phyloP scores from a whole-genome alignment of 2,797 vertebrate species.

The Myotis daubentonii region DNA sequence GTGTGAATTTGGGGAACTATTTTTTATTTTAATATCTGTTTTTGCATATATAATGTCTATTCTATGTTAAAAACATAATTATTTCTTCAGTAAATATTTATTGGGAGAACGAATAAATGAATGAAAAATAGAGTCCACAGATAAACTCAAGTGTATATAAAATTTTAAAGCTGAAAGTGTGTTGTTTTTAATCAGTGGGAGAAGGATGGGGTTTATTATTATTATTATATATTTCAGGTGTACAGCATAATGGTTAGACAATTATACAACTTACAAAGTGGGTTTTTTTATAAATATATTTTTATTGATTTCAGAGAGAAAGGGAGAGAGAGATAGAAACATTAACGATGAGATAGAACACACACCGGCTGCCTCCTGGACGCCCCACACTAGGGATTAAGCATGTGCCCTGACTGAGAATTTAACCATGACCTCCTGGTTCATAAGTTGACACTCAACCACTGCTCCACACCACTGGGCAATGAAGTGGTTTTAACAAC shows the following conservation, averaged over 20 bases:
- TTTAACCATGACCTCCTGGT: no score
- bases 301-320: no score
- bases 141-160: slow-evolving; percentile 10
- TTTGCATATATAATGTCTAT: not conserved
- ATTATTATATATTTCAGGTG: not conserved
- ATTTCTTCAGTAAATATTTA: slow-evolving; percentile 1
- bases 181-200: not conserved
- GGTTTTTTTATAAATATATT: not conserved
- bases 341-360: no score
- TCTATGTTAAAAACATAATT: not conserved
- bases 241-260: not conserved
- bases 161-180: slow-evolving; percentile 19
- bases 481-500: no score
- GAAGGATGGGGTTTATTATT: not conserved
- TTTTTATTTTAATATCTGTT: not conserved
- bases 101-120: not conserved
- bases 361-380: no score
- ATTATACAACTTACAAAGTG: not conserved
- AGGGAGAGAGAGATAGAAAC: no score
- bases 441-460: no score
- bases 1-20: not conserved
- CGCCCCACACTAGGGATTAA: no score
- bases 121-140: not conserved
- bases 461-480: no score
- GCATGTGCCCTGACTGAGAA: no score